Base-by-base conservation (phyloP, 1,140 invertebrate genomes). In the Ericerus pela region DNA sequence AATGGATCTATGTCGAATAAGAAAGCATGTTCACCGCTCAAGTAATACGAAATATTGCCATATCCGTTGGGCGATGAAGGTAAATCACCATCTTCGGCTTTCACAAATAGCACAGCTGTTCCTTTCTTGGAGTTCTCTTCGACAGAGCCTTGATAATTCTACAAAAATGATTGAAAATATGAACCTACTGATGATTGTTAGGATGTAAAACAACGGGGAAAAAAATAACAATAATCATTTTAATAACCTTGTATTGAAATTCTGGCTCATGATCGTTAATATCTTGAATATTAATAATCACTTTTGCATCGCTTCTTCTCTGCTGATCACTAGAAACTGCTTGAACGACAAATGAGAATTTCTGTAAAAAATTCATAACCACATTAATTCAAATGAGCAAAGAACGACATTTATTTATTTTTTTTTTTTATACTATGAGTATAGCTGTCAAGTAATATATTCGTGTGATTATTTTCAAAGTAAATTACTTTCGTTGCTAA, bases 191-290 rank as follows among this genome's bases (percentile, higher is more conserved):
- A 27, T 4, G 33, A n/a, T 14, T 11, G 38, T 43, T 43, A 33
- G 8, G n/a, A n/a, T 33, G 8, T 8, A 33, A 10, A 10, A 10
- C 8, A 33, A 33, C 31, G n/a, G 8, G 10, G 18, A 47, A 8
- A 47, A 47, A 47, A n/a, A n/a, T n/a, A n/a, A n/a, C n/a, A n/a
- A n/a, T n/a, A n/a, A n/a, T n/a, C n/a, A n/a, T n/a, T n/a, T n/a
- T 11, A 14, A 53, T 27, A 67, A 77, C 79, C 58, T 72, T 73
- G 61, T 81, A 75, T 52, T 75, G 74, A 65, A 89, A 89, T 43
- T 74, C 69, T 0, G 87, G 86, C 61, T 75, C 75, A 65, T 90
- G 87, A 63, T 90, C 85, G 63, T 89, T 90, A 0, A 84, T 74
- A 65, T 89, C 87, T 58, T 77, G 68, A 27, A 85, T 73, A 57